Evolutionary conservation across 1,140 invertebrate species (phyloP), one percentile per base, ranked within the genome.

Genomic region (Daktulosphaira vitifoliae): DNA sequence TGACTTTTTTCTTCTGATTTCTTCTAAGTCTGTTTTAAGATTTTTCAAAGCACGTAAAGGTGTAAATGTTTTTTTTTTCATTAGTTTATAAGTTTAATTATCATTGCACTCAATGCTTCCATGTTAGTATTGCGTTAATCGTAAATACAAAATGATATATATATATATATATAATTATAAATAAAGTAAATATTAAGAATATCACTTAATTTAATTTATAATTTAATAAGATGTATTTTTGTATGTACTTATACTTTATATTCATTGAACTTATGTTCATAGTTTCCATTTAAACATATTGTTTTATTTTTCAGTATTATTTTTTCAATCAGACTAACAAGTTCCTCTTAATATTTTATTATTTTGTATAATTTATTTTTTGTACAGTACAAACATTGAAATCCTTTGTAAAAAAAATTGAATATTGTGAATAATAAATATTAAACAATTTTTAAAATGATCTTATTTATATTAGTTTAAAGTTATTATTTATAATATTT

Each of bases 211-310:
- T 42, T 39, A 44, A 13, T 37, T 13, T n/a, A n/a, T 44, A 33
- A 22, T 62, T 20, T 11, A 62, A 48, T 48, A 22, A 39, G 56
- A 46, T 33, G 56, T 62, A 62, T 62, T 62, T 62, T 62, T 62
- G 44, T 62, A 62, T 18, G 56, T 62, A 62, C 56, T 62, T 62
- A 62, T 29, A n/a, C 42, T 39, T 23, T 46, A 26, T 29, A 29
- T 46, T 44, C 29, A 51, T 29, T 3, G 29, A 16, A n/a, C 2
- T 22, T 26, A 25, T 38, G 23, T 20, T 20, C 23, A 11, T 20
- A 33, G 23, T 44, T 51, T 51, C 18, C 20, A 6, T 33, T 33
- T 33, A 5, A 33, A 33, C 29, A 44, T 44, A n/a, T 44, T n/a
- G n/a, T 44, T 7, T n/a, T 16, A 16, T 44, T 44, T 11, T 44